Evolutionary conservation across 2,888 invertebrate genomes (phyloP).

Genomic region (Amiota minor): DNA sequence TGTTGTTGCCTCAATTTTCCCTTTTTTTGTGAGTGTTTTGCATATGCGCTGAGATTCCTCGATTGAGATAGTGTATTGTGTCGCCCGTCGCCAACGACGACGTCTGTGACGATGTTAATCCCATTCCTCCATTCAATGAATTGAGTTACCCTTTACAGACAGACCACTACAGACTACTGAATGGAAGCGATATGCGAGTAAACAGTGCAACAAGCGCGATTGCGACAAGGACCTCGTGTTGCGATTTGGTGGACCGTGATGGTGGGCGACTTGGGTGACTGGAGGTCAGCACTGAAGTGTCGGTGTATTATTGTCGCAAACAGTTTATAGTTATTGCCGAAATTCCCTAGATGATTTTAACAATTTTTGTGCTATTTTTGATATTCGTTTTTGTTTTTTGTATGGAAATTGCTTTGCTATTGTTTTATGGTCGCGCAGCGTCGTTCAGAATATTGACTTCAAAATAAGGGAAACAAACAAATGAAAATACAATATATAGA

Average conservation of each 20-base stretch:
- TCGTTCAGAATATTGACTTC: conserved; percentile 22
- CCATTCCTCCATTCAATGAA: conserved; percentile 49
- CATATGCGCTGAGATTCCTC: conserved; percentile 56
- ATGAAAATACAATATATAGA: conserved; percentile 10
- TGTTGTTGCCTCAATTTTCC: conserved; percentile 47
- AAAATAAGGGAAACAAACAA: conserved; percentile 3
- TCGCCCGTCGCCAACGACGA: conserved; percentile 30
- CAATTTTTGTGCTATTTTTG: conserved; percentile 57
- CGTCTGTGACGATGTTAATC: conserved; percentile 48
- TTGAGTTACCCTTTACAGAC: conserved; percentile 34
- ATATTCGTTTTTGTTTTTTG: conserved; percentile 56
- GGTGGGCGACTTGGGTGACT: conserved; percentile 27
- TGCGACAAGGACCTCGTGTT: conserved; percentile 9
- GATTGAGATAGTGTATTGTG: conserved; percentile 62
- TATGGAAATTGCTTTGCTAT: conserved; percentile 48
- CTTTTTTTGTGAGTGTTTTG: conserved; percentile 36
- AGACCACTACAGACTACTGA: not conserved
- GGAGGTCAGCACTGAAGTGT: conserved; percentile 34
- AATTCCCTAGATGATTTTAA: conserved; percentile 63
- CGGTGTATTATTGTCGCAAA: conserved; percentile 27
- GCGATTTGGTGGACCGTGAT: conserved; percentile 11
- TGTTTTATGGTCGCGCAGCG: conserved; percentile 58
- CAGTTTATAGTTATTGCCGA: conserved; percentile 65
- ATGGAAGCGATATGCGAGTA: conserved; percentile 43
- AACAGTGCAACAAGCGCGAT: conserved; percentile 34